These are phyloP conservation scores for Allacma fusca DNA, from an alignment of 2,888 invertebrate genomes.

Conservation along the genomic window DNA sequence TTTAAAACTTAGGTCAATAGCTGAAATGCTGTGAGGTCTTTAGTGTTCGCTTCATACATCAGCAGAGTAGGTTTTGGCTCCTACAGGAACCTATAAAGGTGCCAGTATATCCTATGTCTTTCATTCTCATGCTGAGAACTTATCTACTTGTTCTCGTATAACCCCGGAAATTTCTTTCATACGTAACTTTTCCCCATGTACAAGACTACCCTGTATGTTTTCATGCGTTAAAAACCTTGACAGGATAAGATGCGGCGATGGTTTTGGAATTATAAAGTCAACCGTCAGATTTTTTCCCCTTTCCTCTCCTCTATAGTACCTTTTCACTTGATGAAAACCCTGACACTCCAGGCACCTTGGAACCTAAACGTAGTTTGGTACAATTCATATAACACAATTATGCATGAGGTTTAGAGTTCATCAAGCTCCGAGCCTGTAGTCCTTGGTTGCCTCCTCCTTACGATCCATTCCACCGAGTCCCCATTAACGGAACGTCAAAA, in stretches of 20 bases:
- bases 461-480: neutral
- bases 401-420: conserved; percentile 5
- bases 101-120: neutral
- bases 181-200: neutral
- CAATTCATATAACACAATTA: conserved; percentile 3
- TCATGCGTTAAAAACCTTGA: too few species aligned
- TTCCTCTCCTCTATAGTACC: too few species aligned
- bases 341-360: too few species aligned
- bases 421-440: neutral
- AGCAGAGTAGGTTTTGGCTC: neutral
- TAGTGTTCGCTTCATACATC: conserved; percentile 1
- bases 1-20: conserved; percentile 23
- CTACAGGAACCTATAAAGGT: neutral
- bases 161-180: conserved; percentile 30
- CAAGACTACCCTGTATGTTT: neutral
- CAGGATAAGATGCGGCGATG: too few species aligned
- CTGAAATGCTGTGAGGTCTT: neutral
- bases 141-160: conserved; percentile 16
- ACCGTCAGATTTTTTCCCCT: too few species aligned
- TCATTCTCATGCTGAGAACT: conserved; percentile 32
- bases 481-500: conserved; percentile 27
- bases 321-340: too few species aligned
- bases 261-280: too few species aligned
- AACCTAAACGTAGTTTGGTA: too few species aligned
- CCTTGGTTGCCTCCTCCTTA: conserved; percentile 5